Evolutionary conservation across 1,140 invertebrate species (phyloP).

Genomic region (Temnothorax curvispinosus): DNA sequence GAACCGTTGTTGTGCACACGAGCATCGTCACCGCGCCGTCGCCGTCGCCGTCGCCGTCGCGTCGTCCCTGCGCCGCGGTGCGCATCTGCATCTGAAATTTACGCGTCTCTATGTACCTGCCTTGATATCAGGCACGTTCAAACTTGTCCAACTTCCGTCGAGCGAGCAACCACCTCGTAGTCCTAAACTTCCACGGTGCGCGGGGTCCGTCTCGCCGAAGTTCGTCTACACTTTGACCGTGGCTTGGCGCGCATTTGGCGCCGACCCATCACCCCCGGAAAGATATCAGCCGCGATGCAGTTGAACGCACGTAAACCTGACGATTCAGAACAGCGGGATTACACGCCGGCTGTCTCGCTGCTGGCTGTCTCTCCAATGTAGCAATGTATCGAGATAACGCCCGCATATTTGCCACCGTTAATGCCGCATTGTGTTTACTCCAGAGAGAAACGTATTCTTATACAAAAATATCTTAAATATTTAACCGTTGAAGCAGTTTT

Average conservation of each 20-base stretch:
- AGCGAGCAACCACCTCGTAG: conserved; percentile 31
- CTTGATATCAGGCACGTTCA: conserved; percentile 62
- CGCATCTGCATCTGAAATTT: conserved; percentile 61
- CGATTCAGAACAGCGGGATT: conserved; percentile 49
- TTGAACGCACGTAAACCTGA: conserved; percentile 57
- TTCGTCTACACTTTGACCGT: conserved; percentile 67
- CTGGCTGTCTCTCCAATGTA: background rate
- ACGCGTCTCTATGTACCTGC: conserved; percentile 48
- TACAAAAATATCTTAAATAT: background rate
- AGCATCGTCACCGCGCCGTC: conserved; percentile 3
- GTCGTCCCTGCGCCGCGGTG: conserved; percentile 1
- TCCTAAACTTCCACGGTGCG: conserved; percentile 58
- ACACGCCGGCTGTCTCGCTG: conserved; percentile 19
- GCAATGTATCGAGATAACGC: background rate
- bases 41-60: conserved; percentile 19
- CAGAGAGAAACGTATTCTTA: background rate
- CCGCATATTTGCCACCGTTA: background rate
- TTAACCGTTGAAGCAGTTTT: background rate
- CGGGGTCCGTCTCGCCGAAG: conserved; percentile 31
- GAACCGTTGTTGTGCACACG: conserved; percentile 9
- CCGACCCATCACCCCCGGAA: conserved; percentile 51
- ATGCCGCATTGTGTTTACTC: background rate
- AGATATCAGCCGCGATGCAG: conserved; percentile 47
- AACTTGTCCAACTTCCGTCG: conserved; percentile 65
- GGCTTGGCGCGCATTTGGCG: conserved; percentile 62